A percentile compares a stretch with the other conserved stretches of the same genome.
These are phyloP conservation scores for Drosophila peninsularis DNA, from an alignment of 2,888 invertebrate genomes.

Conservation along the genomic window DNA sequence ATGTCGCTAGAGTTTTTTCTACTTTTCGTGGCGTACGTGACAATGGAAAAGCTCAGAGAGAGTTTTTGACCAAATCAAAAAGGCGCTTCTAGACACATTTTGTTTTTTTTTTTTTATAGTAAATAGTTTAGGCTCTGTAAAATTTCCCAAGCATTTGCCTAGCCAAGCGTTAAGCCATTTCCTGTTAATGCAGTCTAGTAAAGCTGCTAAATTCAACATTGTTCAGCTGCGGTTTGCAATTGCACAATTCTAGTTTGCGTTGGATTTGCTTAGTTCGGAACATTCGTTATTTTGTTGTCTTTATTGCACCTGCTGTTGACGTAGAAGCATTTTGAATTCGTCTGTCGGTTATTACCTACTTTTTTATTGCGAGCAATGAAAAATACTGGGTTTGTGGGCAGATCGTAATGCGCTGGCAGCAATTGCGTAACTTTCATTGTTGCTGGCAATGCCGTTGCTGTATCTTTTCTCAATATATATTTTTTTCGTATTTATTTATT, in stretches of 20 bases:
- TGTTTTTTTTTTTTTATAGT: background rate
- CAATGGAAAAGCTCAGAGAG: constrained; percentile 36
- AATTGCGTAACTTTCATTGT: background rate
- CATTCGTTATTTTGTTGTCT: background rate
- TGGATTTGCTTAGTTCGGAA: background rate
- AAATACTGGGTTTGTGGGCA: background rate
- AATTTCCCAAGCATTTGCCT: constrained; percentile 11
- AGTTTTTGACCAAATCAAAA: constrained; percentile 5
- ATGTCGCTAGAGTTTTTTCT: background rate
- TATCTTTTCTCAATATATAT: too few relatives aligned
- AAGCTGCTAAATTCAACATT: constrained; percentile 10
- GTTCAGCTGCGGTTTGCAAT: background rate
- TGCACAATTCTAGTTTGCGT: background rate
- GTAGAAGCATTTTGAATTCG: background rate
- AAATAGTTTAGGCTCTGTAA: constrained; percentile 2
- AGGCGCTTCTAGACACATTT: background rate
- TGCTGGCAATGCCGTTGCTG: background rate
- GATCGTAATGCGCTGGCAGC: too few relatives aligned
- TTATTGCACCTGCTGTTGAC: constrained; percentile 1
- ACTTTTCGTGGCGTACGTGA: constrained; percentile 64
- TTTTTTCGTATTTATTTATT: background rate
- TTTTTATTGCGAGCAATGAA: background rate
- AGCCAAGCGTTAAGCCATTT: constrained; percentile 36
- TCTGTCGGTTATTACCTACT: background rate
- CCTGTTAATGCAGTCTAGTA: constrained; percentile 24